Base-by-base conservation (phyloP, 2,888 invertebrate species). In the Apamea epomidion region DNA sequence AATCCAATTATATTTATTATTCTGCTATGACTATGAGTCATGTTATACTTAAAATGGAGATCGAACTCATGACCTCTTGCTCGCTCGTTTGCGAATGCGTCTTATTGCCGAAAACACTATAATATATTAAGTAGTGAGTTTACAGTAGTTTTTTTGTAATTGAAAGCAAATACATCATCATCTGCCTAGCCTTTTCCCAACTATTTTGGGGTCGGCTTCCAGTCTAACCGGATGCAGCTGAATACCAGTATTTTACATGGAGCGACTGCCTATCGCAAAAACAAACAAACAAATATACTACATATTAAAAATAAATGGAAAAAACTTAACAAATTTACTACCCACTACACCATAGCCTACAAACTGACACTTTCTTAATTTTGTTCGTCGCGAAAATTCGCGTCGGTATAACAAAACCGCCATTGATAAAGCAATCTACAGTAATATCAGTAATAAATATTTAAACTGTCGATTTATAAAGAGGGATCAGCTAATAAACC, bases 401-500 rank as follows among this genome's bases (percentile, higher is more conserved):
- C 64, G 21, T 3, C 71, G 45, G 76, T 80, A 69, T 79, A 79
- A 83, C 70, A 69, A 70, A 60, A 45, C 48, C 37, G 58, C 21
- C 75, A 78, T 75, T 77, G 87, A 88, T 90, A 89, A 87, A 92
- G 90, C 89, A 89, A 92, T 91, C 89, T 73, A 81, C 84, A 83
- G 81, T 85, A 90, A 91, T 91, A 91, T 92, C 92, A 92, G 92
- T 92, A 93, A 93, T 93, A 94, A 93, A 93, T 93, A 93, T 93
- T 93, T 93, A 89, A 92, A 91, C 92, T 92, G 91, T 91, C 91
- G 92, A 93, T 94, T 93, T 93, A 93, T 93, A 88, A 93, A 93
- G 91, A 92, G 91, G 90, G 88, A 92, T 85, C 89, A 90, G 92
- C 92, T 94, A 95, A 96, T 96, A 96, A 95, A 95, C 94, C 89